Evolutionary conservation across 2,888 invertebrate genomes (phyloP).

Genomic region (Macrophya annulata): DNA sequence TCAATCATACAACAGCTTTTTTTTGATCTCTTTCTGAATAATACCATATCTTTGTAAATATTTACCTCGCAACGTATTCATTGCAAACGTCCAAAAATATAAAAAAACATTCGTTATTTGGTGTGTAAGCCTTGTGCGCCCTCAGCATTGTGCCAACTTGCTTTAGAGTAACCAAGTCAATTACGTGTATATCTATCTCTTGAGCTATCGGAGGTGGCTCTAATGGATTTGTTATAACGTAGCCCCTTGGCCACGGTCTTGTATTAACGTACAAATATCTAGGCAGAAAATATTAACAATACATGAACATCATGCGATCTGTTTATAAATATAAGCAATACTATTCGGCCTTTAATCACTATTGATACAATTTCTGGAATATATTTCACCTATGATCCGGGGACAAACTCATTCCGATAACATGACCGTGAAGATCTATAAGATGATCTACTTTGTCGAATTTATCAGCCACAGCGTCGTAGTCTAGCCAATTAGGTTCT

Average conservation of each 20-base stretch:
- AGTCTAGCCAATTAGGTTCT: conserved; percentile 86
- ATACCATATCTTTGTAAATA: conserved; percentile 1
- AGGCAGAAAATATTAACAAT: conserved; percentile 62
- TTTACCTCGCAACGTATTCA: conserved; percentile 91
- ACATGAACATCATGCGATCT: conserved; percentile 23
- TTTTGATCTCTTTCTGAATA: conserved; percentile 1
- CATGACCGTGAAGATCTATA: conserved; percentile 92
- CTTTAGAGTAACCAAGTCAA: conserved; percentile 89
- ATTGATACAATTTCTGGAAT: conserved; percentile 49
- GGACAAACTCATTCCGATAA: conserved; percentile 93
- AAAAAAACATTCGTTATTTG: conserved; percentile 92
- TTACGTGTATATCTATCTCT: conserved; percentile 93
- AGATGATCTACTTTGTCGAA: conserved; percentile 90
- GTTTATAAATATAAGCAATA: not conserved
- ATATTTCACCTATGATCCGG: conserved; percentile 85
- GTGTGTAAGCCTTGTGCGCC: conserved; percentile 91
- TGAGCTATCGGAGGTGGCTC: conserved; percentile 92
- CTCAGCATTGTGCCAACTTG: conserved; percentile 90
- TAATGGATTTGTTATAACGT: conserved; percentile 87
- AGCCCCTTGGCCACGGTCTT: conserved; percentile 90
- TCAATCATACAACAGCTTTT: conserved; percentile 16
- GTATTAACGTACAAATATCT: conserved; percentile 92
- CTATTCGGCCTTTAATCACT: not conserved
- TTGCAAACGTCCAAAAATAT: conserved; percentile 92
- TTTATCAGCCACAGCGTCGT: conserved; percentile 85